Percentiles rank a stretch among this genome's conserved stretches.
phyloP scores from a whole-genome alignment of 1,140 invertebrate species.

The Parasteatoda tepidariorum region DNA sequence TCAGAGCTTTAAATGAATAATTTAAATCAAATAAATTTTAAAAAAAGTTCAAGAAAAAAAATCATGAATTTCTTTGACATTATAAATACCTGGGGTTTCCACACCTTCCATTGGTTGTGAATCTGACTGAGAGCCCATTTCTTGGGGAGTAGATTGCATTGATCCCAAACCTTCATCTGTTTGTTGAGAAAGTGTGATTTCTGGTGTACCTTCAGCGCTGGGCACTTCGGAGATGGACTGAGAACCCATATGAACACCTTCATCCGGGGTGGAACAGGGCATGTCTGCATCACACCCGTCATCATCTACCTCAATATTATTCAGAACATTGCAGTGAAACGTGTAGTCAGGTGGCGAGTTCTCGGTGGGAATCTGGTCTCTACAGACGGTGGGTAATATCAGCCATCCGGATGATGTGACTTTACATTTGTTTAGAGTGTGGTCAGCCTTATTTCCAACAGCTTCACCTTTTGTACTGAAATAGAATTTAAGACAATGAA shows the following conservation, averaged over 20 bases:
- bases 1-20: too few species aligned
- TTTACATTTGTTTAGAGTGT: background rate
- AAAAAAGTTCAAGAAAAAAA: too few species aligned
- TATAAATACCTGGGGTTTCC: background rate
- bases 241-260: background rate
- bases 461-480: background rate
- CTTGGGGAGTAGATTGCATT: background rate
- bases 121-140: background rate
- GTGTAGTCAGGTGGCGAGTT: background rate
- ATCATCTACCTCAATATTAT: background rate
- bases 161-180: slow-evolving; percentile 16
- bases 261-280: background rate
- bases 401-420: slow-evolving; percentile 5
- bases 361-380: background rate
- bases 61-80: too few species aligned
- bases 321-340: too few species aligned
- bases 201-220: background rate
- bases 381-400: background rate
- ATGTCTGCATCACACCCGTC: background rate
- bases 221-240: background rate
- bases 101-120: background rate
- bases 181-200: background rate
- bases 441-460: slow-evolving; percentile 16
- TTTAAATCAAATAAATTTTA: too few species aligned
- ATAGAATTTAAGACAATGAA: background rate